Evolutionary conservation across 2,113 vertebrate genomes (phyloP).

Genomic region (Aramus guarauna): DNA sequence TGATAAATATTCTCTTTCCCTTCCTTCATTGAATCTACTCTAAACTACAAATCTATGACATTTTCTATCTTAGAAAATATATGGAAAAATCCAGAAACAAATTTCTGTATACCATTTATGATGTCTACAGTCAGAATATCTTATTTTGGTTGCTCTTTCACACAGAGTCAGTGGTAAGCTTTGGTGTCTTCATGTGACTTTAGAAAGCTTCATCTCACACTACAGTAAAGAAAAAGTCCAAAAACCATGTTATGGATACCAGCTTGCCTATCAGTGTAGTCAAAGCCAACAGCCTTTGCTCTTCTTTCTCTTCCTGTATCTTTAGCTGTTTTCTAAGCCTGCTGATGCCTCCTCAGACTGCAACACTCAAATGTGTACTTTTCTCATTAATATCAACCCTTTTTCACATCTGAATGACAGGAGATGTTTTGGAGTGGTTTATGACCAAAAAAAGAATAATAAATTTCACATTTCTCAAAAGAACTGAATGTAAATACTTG

Average conservation of each 20-base stretch:
- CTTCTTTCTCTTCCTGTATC: not conserved
- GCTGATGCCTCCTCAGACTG: not conserved
- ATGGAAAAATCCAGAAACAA: not conserved
- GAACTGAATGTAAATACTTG: not conserved
- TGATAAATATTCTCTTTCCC: not conserved
- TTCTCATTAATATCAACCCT: not conserved
- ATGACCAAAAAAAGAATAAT: not conserved
- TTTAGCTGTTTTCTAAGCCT: not conserved
- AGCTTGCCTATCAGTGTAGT: not conserved
- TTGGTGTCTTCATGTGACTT: not conserved
- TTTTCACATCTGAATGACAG: not conserved
- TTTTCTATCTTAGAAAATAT: not conserved
- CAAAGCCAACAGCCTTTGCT: not conserved
- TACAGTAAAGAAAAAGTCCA: not conserved
- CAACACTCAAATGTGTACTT: not conserved
- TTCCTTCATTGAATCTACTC: not conserved
- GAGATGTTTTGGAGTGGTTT: not conserved
- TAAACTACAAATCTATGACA: not conserved
- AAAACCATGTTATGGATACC: not conserved
- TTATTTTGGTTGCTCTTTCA: not conserved
- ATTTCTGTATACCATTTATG: not conserved
- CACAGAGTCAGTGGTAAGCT: not conserved
- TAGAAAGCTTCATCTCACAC: not conserved
- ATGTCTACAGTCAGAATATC: not conserved
- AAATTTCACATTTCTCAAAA: not conserved